Percentiles rank a stretch among this genome's conserved stretches.
Evolutionary conservation across 1,140 invertebrate species (phyloP).

Genomic region (Hylaeus volcanicus): DNA sequence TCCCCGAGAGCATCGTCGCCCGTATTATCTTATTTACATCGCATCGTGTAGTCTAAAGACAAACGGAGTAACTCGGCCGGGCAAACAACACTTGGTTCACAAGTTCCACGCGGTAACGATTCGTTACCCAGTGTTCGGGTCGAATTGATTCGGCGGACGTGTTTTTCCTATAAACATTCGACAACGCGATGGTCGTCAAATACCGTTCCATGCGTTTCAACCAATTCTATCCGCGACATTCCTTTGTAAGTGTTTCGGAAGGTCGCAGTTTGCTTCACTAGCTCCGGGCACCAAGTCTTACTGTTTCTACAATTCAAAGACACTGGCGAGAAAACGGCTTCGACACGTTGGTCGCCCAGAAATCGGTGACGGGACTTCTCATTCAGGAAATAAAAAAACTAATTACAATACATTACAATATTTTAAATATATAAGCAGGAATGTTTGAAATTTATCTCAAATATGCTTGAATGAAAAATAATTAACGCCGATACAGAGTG

Average conservation of each 20-base stretch:
- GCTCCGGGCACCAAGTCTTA: too few relatives aligned
- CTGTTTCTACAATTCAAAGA: too few relatives aligned
- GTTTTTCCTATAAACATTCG: slow-evolving; percentile 12
- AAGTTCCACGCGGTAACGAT: background rate
- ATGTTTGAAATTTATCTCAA: too few relatives aligned
- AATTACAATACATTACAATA: too few relatives aligned
- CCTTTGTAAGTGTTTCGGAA: background rate
- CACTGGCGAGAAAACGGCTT: too few relatives aligned
- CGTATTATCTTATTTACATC: slow-evolving; percentile 14
- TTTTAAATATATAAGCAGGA: too few relatives aligned
- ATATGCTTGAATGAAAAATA: too few relatives aligned
- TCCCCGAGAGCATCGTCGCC: background rate
- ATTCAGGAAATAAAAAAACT: too few relatives aligned
- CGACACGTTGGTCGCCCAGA: too few relatives aligned
- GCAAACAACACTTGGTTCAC: background rate
- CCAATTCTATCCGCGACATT: background rate
- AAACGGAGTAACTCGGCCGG: slow-evolving; percentile 18
- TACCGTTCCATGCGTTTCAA: too few relatives aligned
- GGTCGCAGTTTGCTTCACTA: background rate
- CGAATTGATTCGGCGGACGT: background rate
- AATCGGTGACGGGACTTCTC: too few relatives aligned
- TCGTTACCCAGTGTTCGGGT: background rate
- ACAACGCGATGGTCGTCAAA: background rate
- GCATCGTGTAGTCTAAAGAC: background rate
- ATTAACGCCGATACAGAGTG: too few relatives aligned